These are phyloP conservation scores for Melanophora roralis DNA, from an alignment of 2,888 invertebrate species.

Conservation along the genomic window DNA sequence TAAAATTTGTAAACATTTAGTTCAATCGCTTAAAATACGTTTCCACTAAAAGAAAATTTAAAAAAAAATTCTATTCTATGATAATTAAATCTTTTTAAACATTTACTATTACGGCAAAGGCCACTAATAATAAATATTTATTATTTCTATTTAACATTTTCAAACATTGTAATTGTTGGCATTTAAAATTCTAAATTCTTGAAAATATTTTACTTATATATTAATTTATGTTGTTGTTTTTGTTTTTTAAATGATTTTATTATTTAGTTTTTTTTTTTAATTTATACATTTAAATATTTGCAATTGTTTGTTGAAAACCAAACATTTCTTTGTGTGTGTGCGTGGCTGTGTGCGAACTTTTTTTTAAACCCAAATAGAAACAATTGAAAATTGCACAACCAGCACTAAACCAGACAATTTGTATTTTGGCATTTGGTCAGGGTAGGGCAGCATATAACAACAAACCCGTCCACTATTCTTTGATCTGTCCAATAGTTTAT, in stretches of 20 bases:
- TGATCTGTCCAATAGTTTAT: constrained; percentile 53
- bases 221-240: not conserved
- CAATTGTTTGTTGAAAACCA: constrained; percentile 19
- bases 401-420: not conserved
- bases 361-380: constrained; percentile 18
- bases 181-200: not conserved
- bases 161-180: not conserved
- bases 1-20: no score
- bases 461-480: constrained; percentile 37
- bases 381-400: constrained; percentile 41
- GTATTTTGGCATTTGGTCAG: not conserved
- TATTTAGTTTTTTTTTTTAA: not conserved
- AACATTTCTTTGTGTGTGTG: not conserved
- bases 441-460: not conserved
- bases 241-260: not conserved
- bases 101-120: no score
- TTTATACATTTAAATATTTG: not conserved
- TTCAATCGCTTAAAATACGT: no score
- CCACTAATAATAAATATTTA: no score
- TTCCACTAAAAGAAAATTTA: no score
- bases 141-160: no score
- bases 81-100: no score
- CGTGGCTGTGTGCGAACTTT: not conserved
- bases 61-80: no score
- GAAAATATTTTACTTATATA: not conserved